Conservation (phyloP, 2,113 vertebrate genomes). For the Sinocyclocheilus rhinocerous region DNA sequence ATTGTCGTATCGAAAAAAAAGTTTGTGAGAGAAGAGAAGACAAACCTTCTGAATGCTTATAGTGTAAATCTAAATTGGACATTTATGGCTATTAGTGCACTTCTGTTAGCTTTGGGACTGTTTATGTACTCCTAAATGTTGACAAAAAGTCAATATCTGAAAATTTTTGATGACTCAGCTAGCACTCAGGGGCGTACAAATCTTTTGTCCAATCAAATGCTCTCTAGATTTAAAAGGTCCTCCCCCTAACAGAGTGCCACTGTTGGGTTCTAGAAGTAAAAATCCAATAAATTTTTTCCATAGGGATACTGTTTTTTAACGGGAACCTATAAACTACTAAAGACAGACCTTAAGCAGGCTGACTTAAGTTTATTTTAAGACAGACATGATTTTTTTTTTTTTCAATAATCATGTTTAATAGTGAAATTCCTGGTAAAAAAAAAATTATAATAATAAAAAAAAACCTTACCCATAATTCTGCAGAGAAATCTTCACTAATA, state of each 20-base stretch:
- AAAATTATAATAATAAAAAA: no score
- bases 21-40: not conserved
- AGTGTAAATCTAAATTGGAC: not conserved
- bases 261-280: not conserved
- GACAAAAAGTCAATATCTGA: not conserved
- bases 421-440: not conserved
- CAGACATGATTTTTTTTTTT: no score
- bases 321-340: not conserved
- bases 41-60: not conserved
- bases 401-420: not conserved
- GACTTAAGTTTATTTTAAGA: no score
- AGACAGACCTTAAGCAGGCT: no score
- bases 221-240: not conserved
- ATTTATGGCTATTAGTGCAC: not conserved
- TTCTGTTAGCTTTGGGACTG: not conserved
- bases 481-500: not conserved
- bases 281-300: not conserved
- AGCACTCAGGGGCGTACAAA: not conserved
- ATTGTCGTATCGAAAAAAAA: not conserved
- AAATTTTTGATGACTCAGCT: not conserved
- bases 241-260: not conserved
- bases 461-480: not conserved
- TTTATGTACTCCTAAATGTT: not conserved
- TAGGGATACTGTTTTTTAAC: not conserved
- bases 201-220: constrained; percentile 2